Percentiles rank a stretch among this genome's conserved stretches.
phyloP scores from a whole-genome alignment of 2,113 vertebrate genomes.

The Psittacara wagleri region DNA sequence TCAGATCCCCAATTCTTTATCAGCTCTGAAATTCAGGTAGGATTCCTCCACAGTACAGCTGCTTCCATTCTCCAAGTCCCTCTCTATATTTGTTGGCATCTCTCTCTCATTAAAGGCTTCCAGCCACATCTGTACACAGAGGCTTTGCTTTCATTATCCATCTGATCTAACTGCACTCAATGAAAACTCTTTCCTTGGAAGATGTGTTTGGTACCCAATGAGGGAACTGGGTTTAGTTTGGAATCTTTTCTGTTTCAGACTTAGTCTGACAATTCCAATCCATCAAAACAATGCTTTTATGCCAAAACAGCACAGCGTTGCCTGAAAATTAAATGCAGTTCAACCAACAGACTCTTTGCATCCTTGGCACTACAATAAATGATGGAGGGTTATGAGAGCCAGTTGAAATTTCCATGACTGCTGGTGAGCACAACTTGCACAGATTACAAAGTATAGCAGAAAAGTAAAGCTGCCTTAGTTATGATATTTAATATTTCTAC shows the following conservation, averaged over 20 bases:
- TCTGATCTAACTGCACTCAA: not conserved
- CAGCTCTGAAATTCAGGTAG: slow-evolving; percentile 21
- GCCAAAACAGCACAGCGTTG: not conserved
- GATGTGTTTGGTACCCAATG: not conserved
- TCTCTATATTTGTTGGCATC: not conserved
- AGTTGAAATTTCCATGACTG: not conserved
- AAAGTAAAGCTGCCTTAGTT: not conserved
- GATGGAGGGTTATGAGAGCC: not conserved
- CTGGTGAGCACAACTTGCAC: rapidly evolving
- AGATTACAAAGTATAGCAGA: not conserved
- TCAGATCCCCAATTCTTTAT: slow-evolving; percentile 17
- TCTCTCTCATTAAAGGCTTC: slow-evolving; percentile 35
- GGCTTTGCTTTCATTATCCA: slow-evolving; percentile 15
- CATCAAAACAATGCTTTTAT: not conserved
- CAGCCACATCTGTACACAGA: slow-evolving; percentile 32
- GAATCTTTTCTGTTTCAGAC: not conserved
- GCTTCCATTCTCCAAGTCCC: not conserved
- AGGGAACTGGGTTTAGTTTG: not conserved
- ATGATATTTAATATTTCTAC: not conserved
- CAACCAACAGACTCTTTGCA: not conserved
- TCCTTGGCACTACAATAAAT: not conserved
- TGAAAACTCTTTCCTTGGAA: not conserved
- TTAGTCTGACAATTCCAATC: not conserved
- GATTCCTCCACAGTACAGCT: not conserved
- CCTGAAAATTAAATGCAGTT: not conserved